These are phyloP conservation scores for Apantesis nais DNA, from an alignment of 2,888 invertebrate species.

Conservation along the genomic window DNA sequence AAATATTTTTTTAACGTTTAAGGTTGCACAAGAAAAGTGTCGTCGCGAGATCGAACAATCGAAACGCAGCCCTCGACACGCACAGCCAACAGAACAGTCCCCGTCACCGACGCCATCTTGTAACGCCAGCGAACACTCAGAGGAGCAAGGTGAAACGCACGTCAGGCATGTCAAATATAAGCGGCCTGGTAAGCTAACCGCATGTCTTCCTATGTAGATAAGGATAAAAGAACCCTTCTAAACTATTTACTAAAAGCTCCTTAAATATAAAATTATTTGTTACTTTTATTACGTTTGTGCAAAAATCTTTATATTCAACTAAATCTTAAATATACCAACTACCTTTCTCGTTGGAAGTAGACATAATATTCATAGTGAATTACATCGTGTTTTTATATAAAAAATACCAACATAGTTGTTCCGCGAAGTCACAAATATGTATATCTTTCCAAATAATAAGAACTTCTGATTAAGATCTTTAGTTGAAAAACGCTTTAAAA, in stretches of 20 bases:
- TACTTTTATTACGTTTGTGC: neutral
- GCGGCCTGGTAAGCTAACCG: constrained; percentile 80
- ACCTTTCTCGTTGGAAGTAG: neutral
- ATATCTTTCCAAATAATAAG: too few species aligned
- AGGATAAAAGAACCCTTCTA: neutral
- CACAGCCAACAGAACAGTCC: constrained; percentile 44
- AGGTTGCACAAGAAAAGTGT: constrained; percentile 79
- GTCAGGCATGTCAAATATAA: constrained; percentile 72
- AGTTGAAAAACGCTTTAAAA: neutral
- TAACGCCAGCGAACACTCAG: constrained; percentile 35
- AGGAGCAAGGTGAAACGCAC: constrained; percentile 67
- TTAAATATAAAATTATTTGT: neutral
- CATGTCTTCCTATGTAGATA: constrained; percentile 58
- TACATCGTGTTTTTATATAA: neutral
- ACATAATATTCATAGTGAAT: neutral
- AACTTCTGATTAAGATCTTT: neutral
- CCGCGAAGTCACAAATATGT: neutral
- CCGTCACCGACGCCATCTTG: constrained; percentile 48
- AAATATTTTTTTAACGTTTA: neutral
- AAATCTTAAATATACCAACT: neutral
- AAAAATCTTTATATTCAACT: neutral
- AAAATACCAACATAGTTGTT: too few species aligned
- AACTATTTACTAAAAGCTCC: neutral
- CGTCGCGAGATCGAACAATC: constrained; percentile 77
- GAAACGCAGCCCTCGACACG: constrained; percentile 67